Base-by-base conservation (phyloP, 2,888 invertebrate species). In the Oegoconia quadripuncta region DNA sequence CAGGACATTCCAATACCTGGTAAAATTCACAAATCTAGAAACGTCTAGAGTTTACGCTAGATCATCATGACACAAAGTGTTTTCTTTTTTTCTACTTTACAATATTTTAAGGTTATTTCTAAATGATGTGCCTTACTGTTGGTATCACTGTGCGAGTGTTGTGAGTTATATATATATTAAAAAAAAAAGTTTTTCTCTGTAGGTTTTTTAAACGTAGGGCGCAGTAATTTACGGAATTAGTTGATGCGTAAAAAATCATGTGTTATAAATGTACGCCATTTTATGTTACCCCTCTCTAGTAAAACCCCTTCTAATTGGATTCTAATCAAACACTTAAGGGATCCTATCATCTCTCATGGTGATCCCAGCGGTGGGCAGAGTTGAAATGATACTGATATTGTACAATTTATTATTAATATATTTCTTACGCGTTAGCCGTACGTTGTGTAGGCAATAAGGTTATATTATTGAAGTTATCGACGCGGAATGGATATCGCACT, bases 371-470 rank as follows among this genome's bases (percentile, higher is more conserved):
- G 48, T 37, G 44, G 38, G 34, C 52, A 52, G 49, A 30, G 16
- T 17, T 13, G 12, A 18, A 55, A 59, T 70, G 66, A 73, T 71
- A 69, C 71, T 74, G 75, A 74, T 76, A 74, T 76, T 83, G 82
- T 84, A 82, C 81, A 82, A 84, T 79, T 67, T 29, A 44, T 39
- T 61, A 61, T 67, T 77, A 78, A 79, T 74, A 76, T 78, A 79
- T 77, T 74, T 71, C 72, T 62, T 72, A 72, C 69, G 71, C 63
- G 11, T 22, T 22, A 22, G 22, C 22, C 22, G 22, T 22, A 22
- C n/a, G 22, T 9, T 22, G 9, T 22, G 22, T 22, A 9, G 7
- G 22, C 9, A 22, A 22, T 22, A 22, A 9, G 2, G 2, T 9
- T 22, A n/a, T n/a, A n/a, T n/a, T n/a, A n/a, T n/a, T n/a, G n/a